Conservation (phyloP, 1,140 invertebrate species). For the Scaptomyza montana region DNA sequence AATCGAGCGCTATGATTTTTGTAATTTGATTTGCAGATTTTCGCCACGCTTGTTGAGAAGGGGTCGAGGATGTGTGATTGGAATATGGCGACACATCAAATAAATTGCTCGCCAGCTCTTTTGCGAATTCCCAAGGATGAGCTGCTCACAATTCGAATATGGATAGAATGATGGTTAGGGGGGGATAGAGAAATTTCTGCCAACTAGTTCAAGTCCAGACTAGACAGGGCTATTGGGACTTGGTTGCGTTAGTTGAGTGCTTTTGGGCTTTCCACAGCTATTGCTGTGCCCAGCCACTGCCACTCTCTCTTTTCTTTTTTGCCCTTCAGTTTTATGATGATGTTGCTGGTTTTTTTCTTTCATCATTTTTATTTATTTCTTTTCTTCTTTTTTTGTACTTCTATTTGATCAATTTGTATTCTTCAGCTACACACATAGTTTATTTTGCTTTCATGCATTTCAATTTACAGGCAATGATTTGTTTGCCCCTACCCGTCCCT, state of each 20-base stretch:
- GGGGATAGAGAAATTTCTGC: background rate
- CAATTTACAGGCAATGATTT: conserved; percentile 52
- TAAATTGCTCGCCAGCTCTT: conserved; percentile 57
- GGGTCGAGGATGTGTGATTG: background rate
- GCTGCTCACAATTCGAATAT: conserved; percentile 43
- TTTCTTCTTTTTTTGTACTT: conserved; percentile 34
- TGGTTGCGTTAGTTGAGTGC: conserved; percentile 65
- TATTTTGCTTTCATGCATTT: conserved; percentile 77
- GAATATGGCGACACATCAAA: conserved; percentile 62
- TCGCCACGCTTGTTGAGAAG: conserved; percentile 2
- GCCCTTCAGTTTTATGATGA: conserved; percentile 67
- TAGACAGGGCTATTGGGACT: conserved; percentile 42
- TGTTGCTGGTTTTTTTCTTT: conserved; percentile 32
- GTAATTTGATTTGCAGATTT: conserved; percentile 82
- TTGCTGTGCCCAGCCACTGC: too few relatives aligned
- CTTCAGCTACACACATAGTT: conserved; percentile 63
- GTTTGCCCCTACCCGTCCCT: background rate
- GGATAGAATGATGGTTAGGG: too few relatives aligned
- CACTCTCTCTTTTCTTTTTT: background rate
- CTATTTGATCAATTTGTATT: conserved; percentile 78
- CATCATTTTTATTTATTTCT: background rate
- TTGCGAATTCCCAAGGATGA: conserved; percentile 64
- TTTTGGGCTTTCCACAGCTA: conserved; percentile 37
- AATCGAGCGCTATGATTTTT: conserved; percentile 80
- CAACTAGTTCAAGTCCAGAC: conserved; percentile 3